Conservation (phyloP, 2,888 invertebrate species). For the Lycaena phlaeas region DNA sequence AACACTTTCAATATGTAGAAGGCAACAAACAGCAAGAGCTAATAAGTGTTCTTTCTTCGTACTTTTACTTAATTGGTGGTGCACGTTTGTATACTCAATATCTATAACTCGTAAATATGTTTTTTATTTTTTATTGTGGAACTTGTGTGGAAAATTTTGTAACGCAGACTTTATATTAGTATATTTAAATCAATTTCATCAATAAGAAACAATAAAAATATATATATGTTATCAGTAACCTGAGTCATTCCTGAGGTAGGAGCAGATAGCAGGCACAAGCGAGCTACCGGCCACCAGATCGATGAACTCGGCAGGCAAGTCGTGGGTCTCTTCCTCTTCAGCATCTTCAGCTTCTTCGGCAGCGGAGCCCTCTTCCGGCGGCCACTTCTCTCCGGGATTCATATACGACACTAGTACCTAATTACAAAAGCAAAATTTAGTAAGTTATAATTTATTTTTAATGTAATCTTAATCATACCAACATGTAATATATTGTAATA, state of each 20-base stretch:
- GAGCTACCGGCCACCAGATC: slow-evolving; percentile 87
- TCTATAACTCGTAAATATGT: no score
- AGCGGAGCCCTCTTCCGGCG: slow-evolving; percentile 56
- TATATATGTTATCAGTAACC: slow-evolving; percentile 57
- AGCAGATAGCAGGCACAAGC: slow-evolving; percentile 88
- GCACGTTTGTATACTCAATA: no score
- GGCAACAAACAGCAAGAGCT: no score
- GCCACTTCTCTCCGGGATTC: slow-evolving; percentile 78
- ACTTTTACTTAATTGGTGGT: no score
- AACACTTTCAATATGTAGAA: no score
- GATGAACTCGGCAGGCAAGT: slow-evolving; percentile 80
- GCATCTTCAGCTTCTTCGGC: slow-evolving; percentile 34
- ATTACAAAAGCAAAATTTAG: background rate
- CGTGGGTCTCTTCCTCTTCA: slow-evolving; percentile 44
- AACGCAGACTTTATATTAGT: no score
- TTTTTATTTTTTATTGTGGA: background rate
- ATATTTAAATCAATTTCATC: no score
- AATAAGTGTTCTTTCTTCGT: no score
- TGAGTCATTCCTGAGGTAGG: slow-evolving; percentile 94
- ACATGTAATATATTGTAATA: no score
- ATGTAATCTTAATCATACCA: no score
- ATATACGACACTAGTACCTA: slow-evolving; percentile 91
- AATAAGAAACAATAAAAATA: no score
- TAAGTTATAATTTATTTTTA: background rate
- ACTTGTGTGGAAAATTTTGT: no score